Conservation (phyloP, 2,797 vertebrate genomes). For the Hyperoplus lanceolatus region DNA sequence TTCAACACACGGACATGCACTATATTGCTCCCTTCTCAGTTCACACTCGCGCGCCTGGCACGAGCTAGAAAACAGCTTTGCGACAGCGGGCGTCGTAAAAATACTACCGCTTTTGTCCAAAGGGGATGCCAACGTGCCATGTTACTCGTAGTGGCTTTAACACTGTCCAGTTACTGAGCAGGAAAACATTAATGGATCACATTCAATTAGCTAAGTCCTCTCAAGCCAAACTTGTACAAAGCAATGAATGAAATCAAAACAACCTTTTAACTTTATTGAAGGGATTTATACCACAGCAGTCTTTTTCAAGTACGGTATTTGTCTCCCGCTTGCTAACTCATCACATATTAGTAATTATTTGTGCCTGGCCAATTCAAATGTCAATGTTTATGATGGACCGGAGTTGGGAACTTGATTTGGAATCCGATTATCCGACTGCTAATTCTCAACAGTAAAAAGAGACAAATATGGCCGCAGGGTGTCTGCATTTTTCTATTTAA, state of each 20-base stretch:
- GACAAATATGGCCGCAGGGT: conserved; percentile 14
- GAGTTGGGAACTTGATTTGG: neutral
- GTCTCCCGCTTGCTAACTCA: neutral
- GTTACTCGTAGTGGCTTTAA: neutral
- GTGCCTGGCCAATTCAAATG: neutral
- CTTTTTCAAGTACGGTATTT: neutral
- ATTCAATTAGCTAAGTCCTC: neutral
- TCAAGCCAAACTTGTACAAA: neutral
- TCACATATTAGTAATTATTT: conserved; percentile 1
- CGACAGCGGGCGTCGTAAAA: no score
- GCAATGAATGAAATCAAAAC: neutral
- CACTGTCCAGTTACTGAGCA: neutral
- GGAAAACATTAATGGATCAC: neutral
- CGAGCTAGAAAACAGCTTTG: no score
- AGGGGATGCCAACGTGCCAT: no score
- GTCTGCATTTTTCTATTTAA: conserved; percentile 22
- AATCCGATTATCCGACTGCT: neutral
- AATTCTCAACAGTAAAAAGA: conserved; percentile 14
- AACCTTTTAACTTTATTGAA: neutral
- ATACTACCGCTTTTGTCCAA: no score
- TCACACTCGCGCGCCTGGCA: no score
- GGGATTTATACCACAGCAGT: neutral
- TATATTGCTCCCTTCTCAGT: no score
- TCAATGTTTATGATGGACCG: neutral
- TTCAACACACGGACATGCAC: no score